Conservation (phyloP, 2,888 invertebrate species). For the Vesta saturnalis region DNA sequence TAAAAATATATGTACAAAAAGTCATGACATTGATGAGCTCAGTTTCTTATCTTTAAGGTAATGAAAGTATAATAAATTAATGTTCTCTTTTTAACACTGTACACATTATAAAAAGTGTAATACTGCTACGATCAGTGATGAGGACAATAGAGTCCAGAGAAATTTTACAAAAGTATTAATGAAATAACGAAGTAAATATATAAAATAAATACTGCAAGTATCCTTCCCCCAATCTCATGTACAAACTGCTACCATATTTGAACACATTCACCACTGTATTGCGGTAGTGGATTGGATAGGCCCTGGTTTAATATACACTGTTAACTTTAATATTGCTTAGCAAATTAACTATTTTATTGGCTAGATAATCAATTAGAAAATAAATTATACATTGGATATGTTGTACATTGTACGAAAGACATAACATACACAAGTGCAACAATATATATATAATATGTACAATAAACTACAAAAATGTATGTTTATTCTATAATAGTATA, state of each 20-base stretch:
- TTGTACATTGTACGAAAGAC: conserved; percentile 33
- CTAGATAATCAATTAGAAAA: conserved; percentile 10
- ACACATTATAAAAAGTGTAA: not conserved
- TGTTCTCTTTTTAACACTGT: not conserved
- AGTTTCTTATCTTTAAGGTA: not conserved
- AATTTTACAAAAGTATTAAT: not conserved
- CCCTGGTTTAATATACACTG: conserved; percentile 45
- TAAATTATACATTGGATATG: conserved; percentile 19
- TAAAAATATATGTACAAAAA: conserved; percentile 12
- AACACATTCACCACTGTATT: conserved; percentile 54
- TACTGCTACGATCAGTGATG: not conserved
- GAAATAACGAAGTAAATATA: not conserved
- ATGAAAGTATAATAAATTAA: not conserved
- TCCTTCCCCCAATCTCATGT: conserved; percentile 40
- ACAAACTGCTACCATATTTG: conserved; percentile 51
- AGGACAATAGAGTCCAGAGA: no score
- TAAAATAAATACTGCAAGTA: conserved; percentile 35
- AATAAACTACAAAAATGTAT: conserved; percentile 30
- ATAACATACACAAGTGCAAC: conserved; percentile 33
- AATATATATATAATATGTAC: conserved; percentile 26
- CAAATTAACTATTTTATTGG: conserved; percentile 25
- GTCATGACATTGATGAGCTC: conserved; percentile 12
- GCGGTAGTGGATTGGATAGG: conserved; percentile 53
- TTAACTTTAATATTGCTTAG: conserved; percentile 32
- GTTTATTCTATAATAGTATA: conserved; percentile 33